A percentile compares a stretch with the other conserved stretches of the same genome.
phyloP scores from a whole-genome alignment of 2,888 invertebrate species.

The Bombyx huttoni region DNA sequence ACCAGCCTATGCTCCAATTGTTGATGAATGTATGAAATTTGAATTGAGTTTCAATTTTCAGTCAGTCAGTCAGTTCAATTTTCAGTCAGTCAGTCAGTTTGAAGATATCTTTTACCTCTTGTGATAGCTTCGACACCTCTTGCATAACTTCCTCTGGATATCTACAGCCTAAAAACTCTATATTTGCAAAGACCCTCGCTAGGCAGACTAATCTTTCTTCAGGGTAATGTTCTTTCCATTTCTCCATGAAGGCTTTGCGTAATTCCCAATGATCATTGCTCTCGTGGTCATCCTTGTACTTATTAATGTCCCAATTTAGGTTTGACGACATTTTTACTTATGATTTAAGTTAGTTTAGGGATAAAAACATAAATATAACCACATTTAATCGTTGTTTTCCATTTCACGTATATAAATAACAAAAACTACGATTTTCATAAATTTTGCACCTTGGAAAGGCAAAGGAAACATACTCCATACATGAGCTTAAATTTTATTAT shows the following conservation, averaged over 20 bases:
- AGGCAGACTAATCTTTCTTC: conserved; percentile 74
- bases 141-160: conserved; percentile 73
- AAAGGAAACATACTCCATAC: too few relatives aligned
- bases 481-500: too few relatives aligned
- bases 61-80: too few relatives aligned
- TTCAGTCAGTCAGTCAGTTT: background rate
- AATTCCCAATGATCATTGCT: conserved; percentile 93
- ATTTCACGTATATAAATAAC: too few relatives aligned
- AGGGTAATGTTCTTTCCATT: conserved; percentile 78
- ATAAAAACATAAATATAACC: background rate
- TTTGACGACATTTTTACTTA: conserved; percentile 27
- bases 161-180: conserved; percentile 75
- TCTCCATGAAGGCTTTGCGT: conserved; percentile 81
- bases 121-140: conserved; percentile 59
- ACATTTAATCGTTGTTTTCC: too few relatives aligned
- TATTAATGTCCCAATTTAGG: conserved; percentile 79
- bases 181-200: conserved; percentile 75
- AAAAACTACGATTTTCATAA: too few relatives aligned
- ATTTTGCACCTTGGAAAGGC: too few relatives aligned
- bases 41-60: too few relatives aligned
- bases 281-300: conserved; percentile 84
- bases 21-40: too few relatives aligned
- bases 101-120: conserved; percentile 51
- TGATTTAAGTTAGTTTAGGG: background rate
- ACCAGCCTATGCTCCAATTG: too few relatives aligned